Evolutionary conservation across 1,140 invertebrate genomes (phyloP).

Genomic region (Drosophila kepulauana): DNA sequence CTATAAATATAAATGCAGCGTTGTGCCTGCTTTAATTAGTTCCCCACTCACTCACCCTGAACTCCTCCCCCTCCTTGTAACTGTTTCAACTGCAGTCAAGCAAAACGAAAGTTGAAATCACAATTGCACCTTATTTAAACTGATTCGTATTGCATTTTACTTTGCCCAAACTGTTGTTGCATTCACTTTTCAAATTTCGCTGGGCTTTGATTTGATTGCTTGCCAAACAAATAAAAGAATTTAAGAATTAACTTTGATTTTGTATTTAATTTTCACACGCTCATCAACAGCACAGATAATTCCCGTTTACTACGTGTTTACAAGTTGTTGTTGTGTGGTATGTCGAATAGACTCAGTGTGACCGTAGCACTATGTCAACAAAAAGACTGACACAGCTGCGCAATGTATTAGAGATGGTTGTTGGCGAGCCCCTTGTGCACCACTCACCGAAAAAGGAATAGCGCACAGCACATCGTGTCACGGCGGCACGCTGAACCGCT

Average conservation of each 20-base stretch:
- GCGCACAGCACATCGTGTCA: not conserved
- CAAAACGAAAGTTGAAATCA: constrained; percentile 26
- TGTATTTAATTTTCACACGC: constrained; percentile 15
- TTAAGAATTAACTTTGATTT: constrained; percentile 10
- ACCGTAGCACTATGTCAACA: constrained; percentile 5
- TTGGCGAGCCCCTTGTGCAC: not conserved
- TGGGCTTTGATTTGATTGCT: not conserved
- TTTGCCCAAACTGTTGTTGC: constrained; percentile 2
- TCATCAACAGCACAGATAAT: constrained; percentile 12
- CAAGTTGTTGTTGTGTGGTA: constrained; percentile 45
- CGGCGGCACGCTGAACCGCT: not conserved
- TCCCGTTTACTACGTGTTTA: constrained; percentile 60
- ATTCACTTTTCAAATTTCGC: constrained; percentile 22
- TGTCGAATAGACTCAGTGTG: constrained; percentile 23
- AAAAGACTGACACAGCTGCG: constrained; percentile 6
- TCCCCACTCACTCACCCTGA: constrained; percentile 28
- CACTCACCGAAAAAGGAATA: not conserved
- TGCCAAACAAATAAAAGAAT: not conserved
- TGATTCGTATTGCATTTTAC: constrained; percentile 22
- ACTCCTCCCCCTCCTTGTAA: constrained; percentile 15
- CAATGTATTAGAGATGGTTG: not conserved
- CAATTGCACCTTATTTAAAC: constrained; percentile 15
- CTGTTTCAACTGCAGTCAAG: constrained; percentile 16
- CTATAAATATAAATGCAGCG: constrained; percentile 38
- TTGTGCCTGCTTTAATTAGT: constrained; percentile 25